phyloP scores from a whole-genome alignment of 2,113 vertebrate species.

The Onychostruthus taczanowskii region DNA sequence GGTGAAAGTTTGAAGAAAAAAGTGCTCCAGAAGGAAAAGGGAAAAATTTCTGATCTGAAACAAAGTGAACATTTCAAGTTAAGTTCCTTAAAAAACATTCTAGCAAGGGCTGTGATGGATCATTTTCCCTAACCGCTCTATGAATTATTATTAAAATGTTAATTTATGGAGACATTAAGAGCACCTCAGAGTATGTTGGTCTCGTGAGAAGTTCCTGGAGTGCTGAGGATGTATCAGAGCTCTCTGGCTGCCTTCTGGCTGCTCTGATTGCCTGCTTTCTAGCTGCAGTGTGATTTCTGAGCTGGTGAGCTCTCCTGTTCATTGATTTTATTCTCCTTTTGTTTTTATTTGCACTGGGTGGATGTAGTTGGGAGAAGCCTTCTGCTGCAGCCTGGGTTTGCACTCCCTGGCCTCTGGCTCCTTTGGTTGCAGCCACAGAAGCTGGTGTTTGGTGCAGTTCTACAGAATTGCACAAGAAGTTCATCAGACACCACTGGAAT shows the following conservation, averaged over 20 bases:
- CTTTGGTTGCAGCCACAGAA: fast-evolving
- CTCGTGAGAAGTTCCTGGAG: background rate
- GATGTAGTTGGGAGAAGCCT: background rate
- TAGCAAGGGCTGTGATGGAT: background rate
- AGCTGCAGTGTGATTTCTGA: background rate
- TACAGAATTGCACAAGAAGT: background rate
- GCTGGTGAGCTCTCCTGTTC: background rate
- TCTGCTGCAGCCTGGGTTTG: background rate
- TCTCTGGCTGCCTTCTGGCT: background rate
- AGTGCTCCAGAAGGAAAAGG: background rate
- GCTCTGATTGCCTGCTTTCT: background rate
- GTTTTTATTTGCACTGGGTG: background rate
- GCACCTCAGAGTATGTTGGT: background rate
- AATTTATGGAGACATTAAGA: constrained; percentile 22
- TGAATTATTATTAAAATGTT: constrained; percentile 14
- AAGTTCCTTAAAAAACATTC: background rate
- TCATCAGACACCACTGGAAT: background rate
- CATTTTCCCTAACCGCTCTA: background rate
- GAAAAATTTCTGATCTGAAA: background rate
- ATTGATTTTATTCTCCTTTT: background rate
- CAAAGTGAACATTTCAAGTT: background rate
- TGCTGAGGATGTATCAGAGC: background rate
- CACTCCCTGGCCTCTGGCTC: background rate
- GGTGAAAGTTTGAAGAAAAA: background rate
- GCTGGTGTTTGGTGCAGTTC: background rate